Evolutionary conservation across 35 echinoderm and acorn worm species (phyloP), one percentile per base, ranked within the genome.

Genomic region (Amphiura filiformis): DNA sequence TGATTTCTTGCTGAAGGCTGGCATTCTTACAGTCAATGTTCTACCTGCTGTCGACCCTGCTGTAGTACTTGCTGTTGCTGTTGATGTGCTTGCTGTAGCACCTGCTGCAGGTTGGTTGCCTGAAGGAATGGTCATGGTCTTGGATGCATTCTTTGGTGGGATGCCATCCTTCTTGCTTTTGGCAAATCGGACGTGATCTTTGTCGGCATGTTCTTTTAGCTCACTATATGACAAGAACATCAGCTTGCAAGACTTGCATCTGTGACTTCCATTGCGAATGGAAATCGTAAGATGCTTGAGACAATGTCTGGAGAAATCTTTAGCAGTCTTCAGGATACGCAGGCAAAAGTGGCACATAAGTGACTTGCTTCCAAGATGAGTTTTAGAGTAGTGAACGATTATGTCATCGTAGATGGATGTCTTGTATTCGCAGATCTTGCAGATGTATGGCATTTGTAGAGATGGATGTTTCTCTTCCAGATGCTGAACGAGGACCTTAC

Each of bases 371-470:
- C 91, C 91, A 76, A 88, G 79, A 82, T 93, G 91, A 1, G 88
- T 87, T 26, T 49, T 35, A 26, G 78, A 40, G 76, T 88, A 93
- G 75, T 93, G 91, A 15, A 42, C 70, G 57, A 88, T 88, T 1
- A 87, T 87, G 52, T 87, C 85, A 28, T 87, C 86, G 32, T 88
- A 87, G 20, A 87, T 17, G 57, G 91, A 93, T 1, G 91, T 77
- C 56, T 64, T 65, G 35, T 88, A 93, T 38, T 88, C 56, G 41
- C 91, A 93, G 28, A 93, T 82, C 9, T 57, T 44, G 65, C 91
- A 93, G 26, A 47, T 39, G 86, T 88, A 93, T 31, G 91, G 91
- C 91, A 93, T 93, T 80, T 93, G 91, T 20, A 88, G 39, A 38
- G 65, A 22, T 4, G 56, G 64, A 83, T 93, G 91, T 20, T 83